phyloP scores from a whole-genome alignment of 2,797 vertebrate genomes.

The Glossophaga mutica region DNA sequence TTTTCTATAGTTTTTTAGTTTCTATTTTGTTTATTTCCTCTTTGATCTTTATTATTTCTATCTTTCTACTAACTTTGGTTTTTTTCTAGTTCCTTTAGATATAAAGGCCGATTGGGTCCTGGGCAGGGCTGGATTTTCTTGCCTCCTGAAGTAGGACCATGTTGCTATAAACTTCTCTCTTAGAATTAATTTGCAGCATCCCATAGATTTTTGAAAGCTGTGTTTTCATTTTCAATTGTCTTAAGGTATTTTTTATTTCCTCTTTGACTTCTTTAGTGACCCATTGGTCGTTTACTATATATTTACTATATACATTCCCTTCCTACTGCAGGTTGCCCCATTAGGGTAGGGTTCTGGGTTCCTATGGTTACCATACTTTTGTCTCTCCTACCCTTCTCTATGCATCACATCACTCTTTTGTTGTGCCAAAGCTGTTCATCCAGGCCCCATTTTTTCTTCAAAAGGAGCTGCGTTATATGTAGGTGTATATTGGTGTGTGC shows the following conservation, averaged over 20 bases:
- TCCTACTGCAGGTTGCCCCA: not conserved
- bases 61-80: too few relatives aligned
- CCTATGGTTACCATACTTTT: too few relatives aligned
- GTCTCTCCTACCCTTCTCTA: not conserved
- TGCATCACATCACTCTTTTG: not conserved
- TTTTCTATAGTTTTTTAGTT: too few relatives aligned
- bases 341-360: not conserved
- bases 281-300: not conserved
- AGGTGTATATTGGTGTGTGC: not conserved
- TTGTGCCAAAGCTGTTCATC: not conserved
- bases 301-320: too few relatives aligned
- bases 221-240: not conserved
- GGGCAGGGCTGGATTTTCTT: not conserved
- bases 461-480: not conserved
- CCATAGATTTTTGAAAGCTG: not conserved
- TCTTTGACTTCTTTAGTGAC: not conserved
- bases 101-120: not conserved
- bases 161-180: not conserved
- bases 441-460: not conserved
- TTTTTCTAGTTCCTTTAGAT: not conserved
- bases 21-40: too few relatives aligned
- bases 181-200: not conserved
- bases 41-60: too few relatives aligned
- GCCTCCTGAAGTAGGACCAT: too few relatives aligned
- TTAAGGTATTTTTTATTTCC: not conserved